phyloP scores from a whole-genome alignment of 2,888 invertebrate species.

The Patella pellucida region DNA sequence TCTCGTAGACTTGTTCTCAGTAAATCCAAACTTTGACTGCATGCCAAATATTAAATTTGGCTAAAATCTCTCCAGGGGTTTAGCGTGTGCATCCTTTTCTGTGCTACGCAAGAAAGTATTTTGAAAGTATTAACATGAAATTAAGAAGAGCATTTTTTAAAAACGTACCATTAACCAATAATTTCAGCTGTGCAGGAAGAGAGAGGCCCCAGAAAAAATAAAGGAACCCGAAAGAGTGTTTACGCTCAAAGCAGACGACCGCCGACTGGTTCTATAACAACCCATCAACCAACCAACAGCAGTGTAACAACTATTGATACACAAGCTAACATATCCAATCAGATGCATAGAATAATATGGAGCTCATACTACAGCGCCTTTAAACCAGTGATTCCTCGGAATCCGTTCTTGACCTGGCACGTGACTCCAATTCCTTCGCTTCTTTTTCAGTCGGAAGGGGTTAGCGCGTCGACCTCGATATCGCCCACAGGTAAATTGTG shows the following conservation, averaged over 20 bases:
- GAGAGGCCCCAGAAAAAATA: slow-evolving; percentile 80
- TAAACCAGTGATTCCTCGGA: slow-evolving; percentile 40
- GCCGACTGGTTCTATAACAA: slow-evolving; percentile 8
- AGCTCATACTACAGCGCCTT: slow-evolving; percentile 41
- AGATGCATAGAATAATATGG: slow-evolving; percentile 24
- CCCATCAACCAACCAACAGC: slow-evolving; percentile 13
- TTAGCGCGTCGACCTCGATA: no score
- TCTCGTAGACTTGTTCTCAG: background rate
- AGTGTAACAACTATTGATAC: slow-evolving; percentile 4
- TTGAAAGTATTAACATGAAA: no score
- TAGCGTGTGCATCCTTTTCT: no score
- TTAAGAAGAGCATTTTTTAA: no score
- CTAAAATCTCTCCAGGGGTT: no score
- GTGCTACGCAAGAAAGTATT: no score
- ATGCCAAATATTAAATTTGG: no score
- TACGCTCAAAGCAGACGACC: slow-evolving; percentile 1
- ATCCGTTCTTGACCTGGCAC: slow-evolving; percentile 14
- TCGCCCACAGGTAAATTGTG: no score
- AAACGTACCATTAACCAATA: no score
- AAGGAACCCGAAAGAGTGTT: slow-evolving; percentile 40
- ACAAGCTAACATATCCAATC: background rate
- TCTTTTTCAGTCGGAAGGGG: no score
- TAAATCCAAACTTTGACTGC: background rate
- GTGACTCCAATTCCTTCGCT: background rate
- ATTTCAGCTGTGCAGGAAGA: slow-evolving; percentile 85